Evolutionary conservation across 2,888 invertebrate species (phyloP), one percentile per base, ranked within the genome.

Genomic region (Muscina levida): DNA sequence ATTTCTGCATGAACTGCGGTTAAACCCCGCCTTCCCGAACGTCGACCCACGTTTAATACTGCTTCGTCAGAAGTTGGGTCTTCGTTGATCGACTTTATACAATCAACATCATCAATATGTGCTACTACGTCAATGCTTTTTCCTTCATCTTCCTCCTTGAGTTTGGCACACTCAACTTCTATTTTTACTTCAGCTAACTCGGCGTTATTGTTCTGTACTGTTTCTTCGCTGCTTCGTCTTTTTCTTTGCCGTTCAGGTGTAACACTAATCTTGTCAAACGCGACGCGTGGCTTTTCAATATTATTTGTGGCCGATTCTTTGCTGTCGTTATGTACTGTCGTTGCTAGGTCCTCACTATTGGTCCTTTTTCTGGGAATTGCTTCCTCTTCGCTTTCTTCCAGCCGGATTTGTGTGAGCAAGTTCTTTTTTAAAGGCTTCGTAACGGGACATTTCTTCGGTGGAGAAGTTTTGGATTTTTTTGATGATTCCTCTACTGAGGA

Each of bases 341-440:
- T 51, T 39, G 76, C 19, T 42, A 72, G 42, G 1, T 80, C 85
- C 77, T 87, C 87, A 31, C 87, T 87, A 1, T 81, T 86, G 2
- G 86, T 86, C 5, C 87, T 85, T 65, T 88, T 88, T 19, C 85
- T 75, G 1, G 87, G 86, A 11, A 85, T 84, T 0, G 84, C 81
- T 73, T 88, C 87, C 51, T 87, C 87, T 31, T 87, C 87, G 59
- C 85, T 88, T 62, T 86, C 87, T 66, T 85, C 87, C 39, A 85
- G 86, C 0, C 86, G 82, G 1, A 88, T 79, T 82, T 88, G 88
- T 0, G 85, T 87, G 0, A 88, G 83, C 15, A 88, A 75, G 76
- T 87, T 88, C 76, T 88, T 88, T 17, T 88, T 88, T 0, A 88
- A 79, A 0, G 88, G 88, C 75, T 88, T 88, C 0, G 88, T 88